These are phyloP conservation scores for Campylomormyrus numenius DNA, from an alignment of 2,113 vertebrate genomes.

Conservation along the genomic window DNA sequence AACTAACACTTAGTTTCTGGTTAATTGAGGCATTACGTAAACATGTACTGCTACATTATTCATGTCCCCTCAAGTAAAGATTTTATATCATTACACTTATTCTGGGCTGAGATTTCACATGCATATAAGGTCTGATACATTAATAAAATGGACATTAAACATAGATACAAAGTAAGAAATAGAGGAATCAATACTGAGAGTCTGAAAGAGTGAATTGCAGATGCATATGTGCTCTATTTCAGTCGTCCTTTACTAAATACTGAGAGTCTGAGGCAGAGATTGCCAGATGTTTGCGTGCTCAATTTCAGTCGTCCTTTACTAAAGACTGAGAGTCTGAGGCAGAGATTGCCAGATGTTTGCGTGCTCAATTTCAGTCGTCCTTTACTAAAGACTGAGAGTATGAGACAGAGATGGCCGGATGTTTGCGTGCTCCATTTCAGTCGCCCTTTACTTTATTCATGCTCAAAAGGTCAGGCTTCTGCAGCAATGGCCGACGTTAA, in stretches of 20 bases:
- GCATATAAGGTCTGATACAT: neutral
- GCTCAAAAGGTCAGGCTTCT: neutral
- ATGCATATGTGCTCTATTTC: too few relatives aligned
- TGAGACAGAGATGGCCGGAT: neutral
- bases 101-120: neutral
- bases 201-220: too few relatives aligned
- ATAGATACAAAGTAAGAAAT: neutral
- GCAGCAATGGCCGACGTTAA: neutral
- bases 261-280: too few relatives aligned
- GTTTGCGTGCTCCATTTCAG: neutral
- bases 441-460: neutral
- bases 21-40: neutral
- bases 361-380: too few relatives aligned
- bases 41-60: neutral
- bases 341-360: too few relatives aligned
- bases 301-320: too few relatives aligned
- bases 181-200: neutral
- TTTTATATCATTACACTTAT: neutral
- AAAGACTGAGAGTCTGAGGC: too few relatives aligned
- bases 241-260: too few relatives aligned
- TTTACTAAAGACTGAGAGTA: neutral
- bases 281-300: too few relatives aligned
- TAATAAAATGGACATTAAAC: neutral
- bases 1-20: neutral
- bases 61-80: neutral